These are phyloP conservation scores for Campylomormyrus numenius DNA, from an alignment of 2,113 vertebrate genomes.

Conservation along the genomic window DNA sequence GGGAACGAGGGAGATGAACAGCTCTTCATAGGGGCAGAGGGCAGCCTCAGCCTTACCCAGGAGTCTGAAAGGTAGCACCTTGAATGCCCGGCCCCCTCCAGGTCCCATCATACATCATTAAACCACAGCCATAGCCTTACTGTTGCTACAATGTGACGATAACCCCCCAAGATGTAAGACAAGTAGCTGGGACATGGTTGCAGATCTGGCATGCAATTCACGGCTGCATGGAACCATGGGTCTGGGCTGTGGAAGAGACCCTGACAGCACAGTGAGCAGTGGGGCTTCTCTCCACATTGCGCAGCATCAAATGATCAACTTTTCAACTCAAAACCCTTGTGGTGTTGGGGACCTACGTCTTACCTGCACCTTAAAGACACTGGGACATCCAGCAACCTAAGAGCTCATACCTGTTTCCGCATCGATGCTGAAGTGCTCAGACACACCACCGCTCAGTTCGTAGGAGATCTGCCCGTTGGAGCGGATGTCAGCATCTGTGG, in stretches of 20 bases:
- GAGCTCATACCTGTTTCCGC: constrained; percentile 75
- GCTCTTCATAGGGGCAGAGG: constrained; percentile 35
- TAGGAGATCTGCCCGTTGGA: constrained; percentile 90
- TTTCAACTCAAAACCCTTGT: neutral
- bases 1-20: constrained; percentile 28
- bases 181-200: neutral
- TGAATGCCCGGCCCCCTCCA: neutral
- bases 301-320: neutral
- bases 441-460: constrained; percentile 72
- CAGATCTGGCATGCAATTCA: neutral
- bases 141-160: neutral
- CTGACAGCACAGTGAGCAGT: neutral
- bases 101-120: neutral
- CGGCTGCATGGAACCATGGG: neutral
- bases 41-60: constrained; percentile 31
- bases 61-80: neutral
- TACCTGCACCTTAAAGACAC: neutral
- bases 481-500: constrained; percentile 86
- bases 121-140: neutral
- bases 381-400: neutral
- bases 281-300: neutral
- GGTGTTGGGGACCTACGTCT: neutral
- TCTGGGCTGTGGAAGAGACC: neutral
- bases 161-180: neutral
- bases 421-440: constrained; percentile 79